Evolutionary conservation across 2,797 vertebrate species (phyloP), one percentile per base, ranked within the genome.

Genomic region (Epinephelus malabaricus): DNA sequence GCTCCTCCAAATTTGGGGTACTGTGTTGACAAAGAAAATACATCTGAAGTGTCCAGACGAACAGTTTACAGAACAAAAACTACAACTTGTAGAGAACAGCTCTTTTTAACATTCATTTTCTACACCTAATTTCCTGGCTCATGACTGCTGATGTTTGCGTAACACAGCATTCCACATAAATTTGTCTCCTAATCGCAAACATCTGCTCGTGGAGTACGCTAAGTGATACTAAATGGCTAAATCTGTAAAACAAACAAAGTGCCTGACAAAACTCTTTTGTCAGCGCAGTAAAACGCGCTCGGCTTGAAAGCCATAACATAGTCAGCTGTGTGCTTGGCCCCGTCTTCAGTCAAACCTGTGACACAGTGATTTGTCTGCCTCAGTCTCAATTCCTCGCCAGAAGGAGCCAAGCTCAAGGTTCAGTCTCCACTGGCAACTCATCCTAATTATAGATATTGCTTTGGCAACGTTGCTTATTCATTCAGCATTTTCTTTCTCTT

Each of bases 121-220:
- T 95, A 90, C 92, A 95, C 87, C 91, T 95, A 34, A 92, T 86
- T 91, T 83, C 94, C 78, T 92, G 93, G 90, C 94, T 89, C 87
- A 64, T 73, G 88, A 88, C 93, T 92, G 93, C 87, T 89, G 87
- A 93, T 95, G 94, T 96, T 95, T 94, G 93, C 92, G 92, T 94
- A 94, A 93, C 93, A 94, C 90, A 93, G 92, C 94, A 93, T 94
- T 94, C 94, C 89, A 93, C 95, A 96, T 96, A 94, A 93, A 96
- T 96, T 95, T 94, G 89, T 92, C 91, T 92, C 92, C 93, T 94
- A 95, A 97, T 96, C 92, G 91, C 93, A 95, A 96, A 96, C 96
- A 97, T 96, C 96, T 97, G 96, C 94, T 92, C 82, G 78, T 92
- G 90, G 90, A 94, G 94, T 85, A 93, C 84, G 93, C 92, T 82